Base-by-base conservation (phyloP, 2,888 invertebrate genomes). In the Acanthosepion lycidas region DNA sequence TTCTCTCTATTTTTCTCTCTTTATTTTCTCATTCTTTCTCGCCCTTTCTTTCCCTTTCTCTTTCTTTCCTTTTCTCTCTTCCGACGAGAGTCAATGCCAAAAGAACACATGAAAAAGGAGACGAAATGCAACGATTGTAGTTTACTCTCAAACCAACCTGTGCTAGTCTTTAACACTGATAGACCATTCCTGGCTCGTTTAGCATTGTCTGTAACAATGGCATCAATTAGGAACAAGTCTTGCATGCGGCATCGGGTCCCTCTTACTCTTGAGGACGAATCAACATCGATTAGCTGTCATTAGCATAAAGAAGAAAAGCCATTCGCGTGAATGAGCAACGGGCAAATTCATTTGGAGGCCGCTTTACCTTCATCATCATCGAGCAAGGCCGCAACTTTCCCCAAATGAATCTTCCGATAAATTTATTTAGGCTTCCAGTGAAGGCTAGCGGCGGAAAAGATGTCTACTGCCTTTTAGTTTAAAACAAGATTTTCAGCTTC, bases 141-240 rank as follows among this genome's bases (percentile, higher is more conserved):
- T 78, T 33, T 33, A 78, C 12, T 78, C 78, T 12, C 78, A 78
- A 78, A 33, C 78, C 78, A 78, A 78, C n/a, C 78, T 33, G n/a
- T n/a, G 78, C 78, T 15, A 78, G 78, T 78, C n/a, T 78, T 78
- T 78, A 78, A 33, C n/a, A 78, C 78, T 33, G 78, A 78, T 78
- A 33, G 33, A 78, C 78, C n/a, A 33, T 78, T 78, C n/a, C 78
- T 78, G 78, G 78, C 78, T 78, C 78, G 78, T n/a, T 78, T 33
- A 78, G n/a, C n/a, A n/a, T 33, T 4, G 78, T 33, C 78, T 12
- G 78, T 78, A 78, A 78, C 78, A 78, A 78, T 78, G 78, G 78
- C 78, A 78, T 78, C 78, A 78, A 78, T 78, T 78, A 78, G 78
- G 78, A 78, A 78, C n/a, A 78, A 78, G 78, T 78, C 78, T 78